A percentile compares a stretch with the other conserved stretches of the same genome.
phyloP scores from a whole-genome alignment of 2,113 vertebrate genomes.

The Hydrolagus affinis region DNA sequence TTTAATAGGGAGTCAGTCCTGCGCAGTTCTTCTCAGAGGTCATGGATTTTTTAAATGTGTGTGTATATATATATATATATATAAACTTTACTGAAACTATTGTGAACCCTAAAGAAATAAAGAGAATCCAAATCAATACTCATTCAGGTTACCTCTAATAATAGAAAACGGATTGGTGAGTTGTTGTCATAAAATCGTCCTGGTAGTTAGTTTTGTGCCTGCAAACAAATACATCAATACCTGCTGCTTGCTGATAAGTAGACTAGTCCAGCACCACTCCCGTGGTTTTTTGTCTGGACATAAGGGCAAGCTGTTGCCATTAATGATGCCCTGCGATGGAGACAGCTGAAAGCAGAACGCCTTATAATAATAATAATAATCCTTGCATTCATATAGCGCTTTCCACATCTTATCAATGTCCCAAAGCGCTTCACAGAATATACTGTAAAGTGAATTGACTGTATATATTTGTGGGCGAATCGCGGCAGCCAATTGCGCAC shows the following conservation, averaged over 20 bases:
- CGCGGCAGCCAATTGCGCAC: too few species aligned
- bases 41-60: not conserved
- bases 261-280: conserved; percentile 33
- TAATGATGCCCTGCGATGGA: conserved; percentile 31
- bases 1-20: not conserved
- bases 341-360: not conserved
- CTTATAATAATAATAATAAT: too few species aligned
- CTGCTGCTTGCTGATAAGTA: conserved; percentile 41
- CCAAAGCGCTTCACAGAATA: too few species aligned
- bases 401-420: too few species aligned
- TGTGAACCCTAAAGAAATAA: conserved; percentile 48
- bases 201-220: conserved; percentile 48
- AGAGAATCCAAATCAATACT: conserved; percentile 45
- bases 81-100: conserved; percentile 37
- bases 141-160: conserved; percentile 45
- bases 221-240: conserved; percentile 45
- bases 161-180: conserved; percentile 45
- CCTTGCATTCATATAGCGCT: too few species aligned
- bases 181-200: conserved; percentile 45
- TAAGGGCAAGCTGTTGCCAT: conserved; percentile 8
- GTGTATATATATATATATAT: too few species aligned
- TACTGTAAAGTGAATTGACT: too few species aligned
- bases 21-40: not conserved
- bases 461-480: too few species aligned
- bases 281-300: not conserved